Percentiles rank a stretch among this genome's conserved stretches.
Evolutionary conservation across 92 coral and sea anemone genomes (phyloP).

Genomic region (Parazoanthus swiftii): DNA sequence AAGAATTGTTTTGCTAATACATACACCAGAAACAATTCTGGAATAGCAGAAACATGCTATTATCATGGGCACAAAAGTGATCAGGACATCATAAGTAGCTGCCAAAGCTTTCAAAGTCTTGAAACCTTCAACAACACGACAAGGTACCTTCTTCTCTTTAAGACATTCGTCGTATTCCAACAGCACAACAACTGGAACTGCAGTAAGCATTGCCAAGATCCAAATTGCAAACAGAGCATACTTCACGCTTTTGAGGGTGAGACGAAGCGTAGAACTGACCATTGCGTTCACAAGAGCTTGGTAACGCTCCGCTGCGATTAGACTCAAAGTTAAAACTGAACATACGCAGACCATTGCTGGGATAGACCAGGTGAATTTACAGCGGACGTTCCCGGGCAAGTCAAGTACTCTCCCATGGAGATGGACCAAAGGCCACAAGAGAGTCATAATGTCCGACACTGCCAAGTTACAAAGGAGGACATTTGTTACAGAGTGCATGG

Average conservation of each 20-base stretch:
- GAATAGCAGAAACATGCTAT: background rate
- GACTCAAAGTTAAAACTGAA: slow-evolving; percentile 16
- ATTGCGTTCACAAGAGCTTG: slow-evolving; percentile 28
- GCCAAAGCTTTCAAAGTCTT: background rate
- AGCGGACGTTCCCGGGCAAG: background rate
- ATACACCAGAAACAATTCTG: background rate
- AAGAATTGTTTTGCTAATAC: background rate
- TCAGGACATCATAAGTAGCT: background rate
- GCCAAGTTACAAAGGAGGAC: slow-evolving; percentile 15
- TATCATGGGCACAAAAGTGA: background rate
- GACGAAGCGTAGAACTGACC: background rate
- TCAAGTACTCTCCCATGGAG: background rate
- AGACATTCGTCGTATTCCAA: background rate
- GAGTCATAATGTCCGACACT: background rate
- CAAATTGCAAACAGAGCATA: background rate
- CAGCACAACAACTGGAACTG: background rate
- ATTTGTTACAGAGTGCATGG: background rate
- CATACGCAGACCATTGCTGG: background rate
- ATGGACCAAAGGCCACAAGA: background rate
- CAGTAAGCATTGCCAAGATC: background rate
- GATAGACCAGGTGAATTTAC: background rate
- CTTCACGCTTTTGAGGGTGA: background rate
- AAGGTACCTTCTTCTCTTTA: background rate
- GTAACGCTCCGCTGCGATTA: slow-evolving; percentile 9
- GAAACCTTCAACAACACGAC: background rate